phyloP scores from a whole-genome alignment of 2,113 vertebrate species.

The Chinchilla lanigera region DNA sequence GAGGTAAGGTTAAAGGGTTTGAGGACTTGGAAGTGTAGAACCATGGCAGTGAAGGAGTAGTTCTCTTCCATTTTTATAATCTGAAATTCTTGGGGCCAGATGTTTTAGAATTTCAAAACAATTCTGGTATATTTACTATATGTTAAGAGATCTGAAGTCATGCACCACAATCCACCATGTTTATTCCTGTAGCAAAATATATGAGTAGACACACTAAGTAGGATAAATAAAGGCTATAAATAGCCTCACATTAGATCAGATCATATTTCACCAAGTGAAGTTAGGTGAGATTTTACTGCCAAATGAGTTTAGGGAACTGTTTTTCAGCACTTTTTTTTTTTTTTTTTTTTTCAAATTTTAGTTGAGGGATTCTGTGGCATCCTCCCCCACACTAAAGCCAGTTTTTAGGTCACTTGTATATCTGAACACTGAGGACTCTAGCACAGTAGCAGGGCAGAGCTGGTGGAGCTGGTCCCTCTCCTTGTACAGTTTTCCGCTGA shows the following conservation, averaged over 20 bases:
- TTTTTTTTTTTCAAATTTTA: not conserved
- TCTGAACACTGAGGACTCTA: not conserved
- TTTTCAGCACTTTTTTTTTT: not conserved
- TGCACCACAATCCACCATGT: not conserved
- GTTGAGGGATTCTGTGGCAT: not conserved
- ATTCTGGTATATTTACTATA: not conserved
- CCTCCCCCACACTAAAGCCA: not conserved
- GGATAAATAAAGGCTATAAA: constrained; percentile 37
- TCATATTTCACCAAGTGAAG: not conserved
- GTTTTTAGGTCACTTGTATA: not conserved
- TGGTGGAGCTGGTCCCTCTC: not conserved
- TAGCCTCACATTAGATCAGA: constrained; percentile 48
- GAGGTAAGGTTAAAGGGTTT: not conserved
- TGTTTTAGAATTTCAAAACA: constrained; percentile 49
- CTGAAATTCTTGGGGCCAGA: not conserved
- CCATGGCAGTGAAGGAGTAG: not conserved
- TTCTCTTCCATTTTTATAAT: constrained; percentile 18
- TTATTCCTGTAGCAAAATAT: constrained; percentile 52
- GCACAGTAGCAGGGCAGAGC: not conserved
- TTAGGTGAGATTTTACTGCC: constrained; percentile 15
- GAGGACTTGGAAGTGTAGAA: not conserved
- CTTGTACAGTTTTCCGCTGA: not conserved
- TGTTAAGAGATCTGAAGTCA: not conserved
- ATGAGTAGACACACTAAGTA: constrained; percentile 6
- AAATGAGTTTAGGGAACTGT: constrained; percentile 9